These are phyloP conservation scores for Daubentonia madagascariensis DNA, from an alignment of 2,113 vertebrate genomes.

Conservation along the genomic window DNA sequence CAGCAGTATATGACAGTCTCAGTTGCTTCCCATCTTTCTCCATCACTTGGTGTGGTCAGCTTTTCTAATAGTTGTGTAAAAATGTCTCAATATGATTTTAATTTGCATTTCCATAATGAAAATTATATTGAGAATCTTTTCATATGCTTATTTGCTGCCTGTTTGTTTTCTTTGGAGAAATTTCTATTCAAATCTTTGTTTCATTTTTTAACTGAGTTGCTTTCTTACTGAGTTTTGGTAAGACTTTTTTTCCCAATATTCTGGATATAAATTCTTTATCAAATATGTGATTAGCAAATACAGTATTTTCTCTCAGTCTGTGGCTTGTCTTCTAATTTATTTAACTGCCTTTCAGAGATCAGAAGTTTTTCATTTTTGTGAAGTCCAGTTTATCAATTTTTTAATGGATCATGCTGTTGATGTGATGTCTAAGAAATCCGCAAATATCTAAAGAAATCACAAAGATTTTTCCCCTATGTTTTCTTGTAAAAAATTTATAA, in stretches of 20 bases:
- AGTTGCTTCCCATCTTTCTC: not conserved
- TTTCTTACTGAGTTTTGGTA: not conserved
- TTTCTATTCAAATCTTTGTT: not conserved
- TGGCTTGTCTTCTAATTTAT: not conserved
- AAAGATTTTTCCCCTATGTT: not conserved
- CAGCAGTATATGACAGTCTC: not conserved
- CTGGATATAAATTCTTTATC: not conserved
- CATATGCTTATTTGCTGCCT: not conserved
- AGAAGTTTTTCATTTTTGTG: conserved; percentile 8
- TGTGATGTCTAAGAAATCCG: not conserved
- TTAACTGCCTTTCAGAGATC: not conserved
- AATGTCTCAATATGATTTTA: not conserved
- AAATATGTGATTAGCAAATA: not conserved
- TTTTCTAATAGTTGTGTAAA: not conserved
- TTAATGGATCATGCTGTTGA: not conserved
- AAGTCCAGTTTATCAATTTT: not conserved
- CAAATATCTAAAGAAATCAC: not conserved
- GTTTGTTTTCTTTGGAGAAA: not conserved
- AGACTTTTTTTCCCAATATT: not conserved
- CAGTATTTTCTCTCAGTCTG: not conserved
- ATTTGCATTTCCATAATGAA: not conserved
- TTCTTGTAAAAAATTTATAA: not conserved
- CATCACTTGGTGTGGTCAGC: not conserved
- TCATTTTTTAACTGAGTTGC: not conserved
- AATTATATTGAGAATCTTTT: not conserved